phyloP scores from a whole-genome alignment of 2,113 vertebrate genomes.

The Phycodurus eques region DNA sequence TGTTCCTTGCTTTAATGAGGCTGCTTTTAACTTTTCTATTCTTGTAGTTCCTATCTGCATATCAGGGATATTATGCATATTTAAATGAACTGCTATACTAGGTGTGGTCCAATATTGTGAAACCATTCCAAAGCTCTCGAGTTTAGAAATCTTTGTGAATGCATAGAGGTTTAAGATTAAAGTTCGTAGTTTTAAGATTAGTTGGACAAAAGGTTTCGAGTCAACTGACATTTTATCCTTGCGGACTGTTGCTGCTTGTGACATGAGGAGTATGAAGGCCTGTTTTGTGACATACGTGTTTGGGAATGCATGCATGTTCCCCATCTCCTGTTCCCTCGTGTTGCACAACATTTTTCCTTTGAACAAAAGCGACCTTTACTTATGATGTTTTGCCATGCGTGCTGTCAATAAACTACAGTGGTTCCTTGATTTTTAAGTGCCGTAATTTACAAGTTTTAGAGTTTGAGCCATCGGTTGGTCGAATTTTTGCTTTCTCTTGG shows the following conservation, averaged over 20 bases:
- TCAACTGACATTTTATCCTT: constrained; percentile 47
- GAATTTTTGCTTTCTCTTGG: too few relatives aligned
- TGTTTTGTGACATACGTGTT: constrained; percentile 15
- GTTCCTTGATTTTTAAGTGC: too few relatives aligned
- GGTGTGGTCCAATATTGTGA: background rate
- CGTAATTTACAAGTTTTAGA: too few relatives aligned
- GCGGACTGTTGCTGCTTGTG: constrained; percentile 34
- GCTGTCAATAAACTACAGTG: background rate
- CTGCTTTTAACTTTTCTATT: too few relatives aligned
- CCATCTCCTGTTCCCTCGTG: background rate
- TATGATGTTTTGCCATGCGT: background rate
- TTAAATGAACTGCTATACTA: too few relatives aligned
- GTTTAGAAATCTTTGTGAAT: background rate
- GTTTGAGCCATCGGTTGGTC: too few relatives aligned
- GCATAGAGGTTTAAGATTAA: constrained; percentile 24
- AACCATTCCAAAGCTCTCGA: background rate
- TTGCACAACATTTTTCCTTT: background rate
- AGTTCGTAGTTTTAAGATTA: constrained; percentile 41
- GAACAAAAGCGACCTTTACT: background rate
- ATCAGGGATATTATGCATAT: too few relatives aligned
- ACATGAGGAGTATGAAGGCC: background rate
- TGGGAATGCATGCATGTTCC: background rate
- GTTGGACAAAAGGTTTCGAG: constrained; percentile 32
- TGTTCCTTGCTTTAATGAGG: too few relatives aligned
- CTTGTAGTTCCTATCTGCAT: too few relatives aligned